These are phyloP conservation scores for Epinotia nisella DNA, from an alignment of 2,888 invertebrate species.

Conservation along the genomic window DNA sequence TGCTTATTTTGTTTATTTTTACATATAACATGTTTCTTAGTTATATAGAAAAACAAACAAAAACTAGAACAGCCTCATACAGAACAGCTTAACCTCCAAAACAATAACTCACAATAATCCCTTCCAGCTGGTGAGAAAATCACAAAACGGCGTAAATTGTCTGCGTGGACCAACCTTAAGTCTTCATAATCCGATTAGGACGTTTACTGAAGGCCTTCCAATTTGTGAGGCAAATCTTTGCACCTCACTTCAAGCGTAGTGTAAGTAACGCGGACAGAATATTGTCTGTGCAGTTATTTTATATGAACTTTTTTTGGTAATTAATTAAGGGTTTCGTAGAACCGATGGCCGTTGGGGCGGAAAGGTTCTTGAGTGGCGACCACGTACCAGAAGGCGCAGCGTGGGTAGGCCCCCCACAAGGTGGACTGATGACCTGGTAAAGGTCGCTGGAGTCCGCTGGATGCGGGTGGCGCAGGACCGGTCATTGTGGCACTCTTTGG, in stretches of 20 bases:
- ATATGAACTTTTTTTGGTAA: too few relatives aligned
- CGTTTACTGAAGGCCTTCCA: slow-evolving; percentile 42
- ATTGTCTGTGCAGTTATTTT: background rate
- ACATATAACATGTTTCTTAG: too few relatives aligned
- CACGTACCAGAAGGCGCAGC: too few relatives aligned
- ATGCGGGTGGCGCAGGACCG: too few relatives aligned
- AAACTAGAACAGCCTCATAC: background rate
- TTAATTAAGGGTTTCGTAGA: too few relatives aligned
- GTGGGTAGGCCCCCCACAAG: too few relatives aligned
- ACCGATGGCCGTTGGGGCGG: too few relatives aligned
- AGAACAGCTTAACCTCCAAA: slow-evolving; percentile 9
- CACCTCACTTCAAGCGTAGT: slow-evolving; percentile 24
- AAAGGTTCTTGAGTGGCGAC: too few relatives aligned
- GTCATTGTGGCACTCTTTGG: too few relatives aligned
- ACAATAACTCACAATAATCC: slow-evolving; percentile 13
- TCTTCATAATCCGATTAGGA: slow-evolving; percentile 41
- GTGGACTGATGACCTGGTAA: too few relatives aligned
- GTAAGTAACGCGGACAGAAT: background rate
- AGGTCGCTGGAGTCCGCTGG: too few relatives aligned
- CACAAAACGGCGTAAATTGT: slow-evolving; percentile 32
- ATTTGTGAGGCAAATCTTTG: slow-evolving; percentile 44
- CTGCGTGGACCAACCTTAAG: slow-evolving; percentile 29
- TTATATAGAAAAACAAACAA: too few relatives aligned
- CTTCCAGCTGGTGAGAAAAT: slow-evolving; percentile 20
- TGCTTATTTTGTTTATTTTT: background rate